Percentiles rank a stretch among this genome's conserved stretches.
phyloP scores from a whole-genome alignment of 2,113 vertebrate species.

The Pedetes capensis region DNA sequence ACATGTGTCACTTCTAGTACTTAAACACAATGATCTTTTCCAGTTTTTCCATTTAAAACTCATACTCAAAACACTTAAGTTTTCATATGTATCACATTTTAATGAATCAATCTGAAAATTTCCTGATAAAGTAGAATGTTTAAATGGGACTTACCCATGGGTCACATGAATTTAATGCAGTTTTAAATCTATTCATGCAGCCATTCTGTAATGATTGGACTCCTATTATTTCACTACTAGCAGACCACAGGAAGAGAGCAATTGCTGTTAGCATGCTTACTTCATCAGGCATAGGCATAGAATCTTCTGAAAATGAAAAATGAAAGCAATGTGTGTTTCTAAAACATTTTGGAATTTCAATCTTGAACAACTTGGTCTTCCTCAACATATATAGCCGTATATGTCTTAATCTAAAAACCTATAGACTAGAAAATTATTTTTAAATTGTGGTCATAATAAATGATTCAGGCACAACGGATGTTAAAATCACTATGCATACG shows the following conservation, averaged over 20 bases:
- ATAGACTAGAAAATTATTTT: background rate
- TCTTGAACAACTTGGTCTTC: background rate
- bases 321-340: constrained; percentile 1
- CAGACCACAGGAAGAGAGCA: constrained; percentile 95
- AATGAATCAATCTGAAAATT: constrained; percentile 47
- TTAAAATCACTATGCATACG: background rate
- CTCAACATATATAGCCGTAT: background rate
- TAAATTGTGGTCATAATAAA: background rate
- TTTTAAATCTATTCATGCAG: constrained; percentile 94
- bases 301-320: constrained; percentile 85
- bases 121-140: background rate
- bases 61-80: background rate
- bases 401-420: background rate
- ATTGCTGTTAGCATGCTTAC: constrained; percentile 95
- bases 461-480: background rate
- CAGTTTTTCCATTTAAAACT: constrained; percentile 48
- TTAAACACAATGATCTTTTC: background rate
- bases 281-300: constrained; percentile 90
- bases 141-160: constrained; percentile 88
- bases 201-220: constrained; percentile 94
- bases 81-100: background rate
- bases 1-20: background rate
- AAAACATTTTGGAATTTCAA: constrained; percentile 50
- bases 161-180: constrained; percentile 92
- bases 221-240: constrained; percentile 93